Conservation (phyloP, 2,888 invertebrate species). For the Drosophila subquinaria region DNA sequence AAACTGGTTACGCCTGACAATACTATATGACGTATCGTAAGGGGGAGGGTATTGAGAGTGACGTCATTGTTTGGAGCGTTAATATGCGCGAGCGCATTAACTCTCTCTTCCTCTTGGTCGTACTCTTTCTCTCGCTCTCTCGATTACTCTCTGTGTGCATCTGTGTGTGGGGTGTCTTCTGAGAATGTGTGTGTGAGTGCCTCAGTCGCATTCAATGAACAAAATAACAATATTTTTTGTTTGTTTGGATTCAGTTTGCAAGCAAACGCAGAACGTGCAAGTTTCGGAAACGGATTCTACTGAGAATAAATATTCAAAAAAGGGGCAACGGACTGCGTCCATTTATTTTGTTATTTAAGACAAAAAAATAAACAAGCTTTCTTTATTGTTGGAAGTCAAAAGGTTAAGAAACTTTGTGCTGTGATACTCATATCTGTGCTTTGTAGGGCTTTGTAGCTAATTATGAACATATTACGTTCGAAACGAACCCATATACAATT, state of each 20-base stretch:
- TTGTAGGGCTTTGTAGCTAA: constrained; percentile 31
- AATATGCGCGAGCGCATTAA: constrained; percentile 62
- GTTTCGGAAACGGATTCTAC: constrained; percentile 51
- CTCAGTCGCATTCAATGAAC: constrained; percentile 35
- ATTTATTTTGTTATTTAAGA: constrained; percentile 52
- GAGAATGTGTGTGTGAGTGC: constrained; percentile 19
- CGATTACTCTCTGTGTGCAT: constrained; percentile 4
- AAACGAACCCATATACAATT: constrained; percentile 23
- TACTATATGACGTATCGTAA: constrained; percentile 7
- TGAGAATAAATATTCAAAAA: constrained; percentile 16
- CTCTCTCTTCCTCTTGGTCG: constrained; percentile 28
- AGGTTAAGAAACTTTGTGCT: constrained; percentile 67
- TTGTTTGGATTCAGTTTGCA: constrained; percentile 71
- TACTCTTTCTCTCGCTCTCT: constrained; percentile 27
- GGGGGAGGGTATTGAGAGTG: constrained; percentile 25
- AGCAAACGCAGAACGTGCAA: constrained; percentile 76
- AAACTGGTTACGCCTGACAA: constrained; percentile 4
- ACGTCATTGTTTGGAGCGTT: constrained; percentile 52
- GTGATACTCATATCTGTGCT: constrained; percentile 29
- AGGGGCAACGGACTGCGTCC: constrained; percentile 31
- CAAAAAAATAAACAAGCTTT: constrained; percentile 38
- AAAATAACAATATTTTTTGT: constrained; percentile 61
- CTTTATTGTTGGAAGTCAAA: constrained; percentile 52
- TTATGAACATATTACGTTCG: constrained; percentile 12
- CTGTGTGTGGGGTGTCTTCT: constrained; percentile 19